These are phyloP conservation scores for Cynaeus angustus DNA, from an alignment of 2,888 invertebrate genomes.

Conservation along the genomic window DNA sequence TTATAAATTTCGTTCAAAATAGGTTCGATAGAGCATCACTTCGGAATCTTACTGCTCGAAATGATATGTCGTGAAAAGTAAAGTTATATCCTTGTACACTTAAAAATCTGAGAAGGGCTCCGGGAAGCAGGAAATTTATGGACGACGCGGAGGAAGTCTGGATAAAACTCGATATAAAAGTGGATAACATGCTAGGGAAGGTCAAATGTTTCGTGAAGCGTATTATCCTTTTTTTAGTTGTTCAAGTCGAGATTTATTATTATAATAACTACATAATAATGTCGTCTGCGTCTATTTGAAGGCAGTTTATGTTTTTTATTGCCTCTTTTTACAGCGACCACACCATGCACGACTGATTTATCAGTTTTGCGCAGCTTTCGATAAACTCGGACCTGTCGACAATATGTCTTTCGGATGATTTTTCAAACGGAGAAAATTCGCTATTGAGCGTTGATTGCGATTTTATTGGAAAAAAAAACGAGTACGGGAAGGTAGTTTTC, in stretches of 20 bases:
- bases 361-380: conserved; percentile 4
- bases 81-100: conserved; percentile 57
- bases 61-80: conserved; percentile 50
- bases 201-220: conserved; percentile 64
- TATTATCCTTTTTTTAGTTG: conserved; percentile 62
- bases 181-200: conserved; percentile 62
- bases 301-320: conserved; percentile 62
- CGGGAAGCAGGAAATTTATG: conserved; percentile 61
- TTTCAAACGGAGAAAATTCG: conserved; percentile 6
- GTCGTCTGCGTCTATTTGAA: conserved; percentile 62
- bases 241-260: conserved; percentile 65
- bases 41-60: conserved; percentile 22
- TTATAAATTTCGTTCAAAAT: background rate
- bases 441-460: too few relatives aligned
- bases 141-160: conserved; percentile 58
- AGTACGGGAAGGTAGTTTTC: too few relatives aligned
- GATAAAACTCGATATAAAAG: conserved; percentile 63
- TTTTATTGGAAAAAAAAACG: too few relatives aligned
- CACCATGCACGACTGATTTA: conserved; percentile 28
- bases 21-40: conserved; percentile 2
- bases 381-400: conserved; percentile 23
- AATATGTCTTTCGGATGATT: conserved; percentile 25
- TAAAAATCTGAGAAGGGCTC: conserved; percentile 56
- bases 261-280: conserved; percentile 68
- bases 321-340: conserved; percentile 47